Conservation (phyloP, 2,888 invertebrate species). For the Holacanthella duospinosa region DNA sequence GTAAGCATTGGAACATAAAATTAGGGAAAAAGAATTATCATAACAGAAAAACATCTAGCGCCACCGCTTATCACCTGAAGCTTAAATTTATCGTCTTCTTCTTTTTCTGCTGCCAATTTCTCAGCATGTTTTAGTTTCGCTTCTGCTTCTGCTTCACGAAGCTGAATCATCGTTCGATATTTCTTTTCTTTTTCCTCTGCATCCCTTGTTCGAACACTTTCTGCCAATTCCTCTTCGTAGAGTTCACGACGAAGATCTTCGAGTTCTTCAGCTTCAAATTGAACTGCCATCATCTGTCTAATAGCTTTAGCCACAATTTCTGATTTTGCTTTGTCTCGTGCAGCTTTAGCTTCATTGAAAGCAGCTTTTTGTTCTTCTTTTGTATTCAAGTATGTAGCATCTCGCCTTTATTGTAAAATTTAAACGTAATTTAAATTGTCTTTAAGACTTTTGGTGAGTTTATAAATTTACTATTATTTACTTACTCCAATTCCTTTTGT, state of each 20-base stretch:
- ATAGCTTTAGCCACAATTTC: slow-evolving; percentile 30
- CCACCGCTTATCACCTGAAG: slow-evolving; percentile 24
- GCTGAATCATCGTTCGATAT: slow-evolving; percentile 27
- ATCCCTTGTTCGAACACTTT: slow-evolving; percentile 32
- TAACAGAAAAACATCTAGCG: too few species aligned
- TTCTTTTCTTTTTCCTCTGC: slow-evolving; percentile 34
- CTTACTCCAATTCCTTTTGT: slow-evolving; percentile 44
- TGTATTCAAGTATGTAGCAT: slow-evolving; percentile 18
- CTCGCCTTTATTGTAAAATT: slow-evolving; percentile 19
- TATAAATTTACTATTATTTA: too few species aligned
- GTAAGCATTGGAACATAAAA: too few species aligned
- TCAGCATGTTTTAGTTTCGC: slow-evolving; percentile 27
- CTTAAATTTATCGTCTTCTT: slow-evolving; percentile 40
- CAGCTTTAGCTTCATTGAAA: slow-evolving; percentile 28
- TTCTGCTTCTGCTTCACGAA: slow-evolving; percentile 36
- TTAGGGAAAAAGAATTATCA: too few species aligned
- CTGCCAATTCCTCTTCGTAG: slow-evolving; percentile 40
- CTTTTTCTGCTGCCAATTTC: slow-evolving; percentile 37
- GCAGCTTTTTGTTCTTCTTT: slow-evolving; percentile 26
- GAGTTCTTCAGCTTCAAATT: slow-evolving; percentile 36
- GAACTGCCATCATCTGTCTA: slow-evolving; percentile 31
- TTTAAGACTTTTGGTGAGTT: neutral
- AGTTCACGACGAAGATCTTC: slow-evolving; percentile 40
- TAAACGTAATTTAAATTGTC: neutral
- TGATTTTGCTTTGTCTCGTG: slow-evolving; percentile 25